Evolutionary conservation across 2,888 invertebrate genomes (phyloP).

Genomic region (Scaptomyza tumidula): DNA sequence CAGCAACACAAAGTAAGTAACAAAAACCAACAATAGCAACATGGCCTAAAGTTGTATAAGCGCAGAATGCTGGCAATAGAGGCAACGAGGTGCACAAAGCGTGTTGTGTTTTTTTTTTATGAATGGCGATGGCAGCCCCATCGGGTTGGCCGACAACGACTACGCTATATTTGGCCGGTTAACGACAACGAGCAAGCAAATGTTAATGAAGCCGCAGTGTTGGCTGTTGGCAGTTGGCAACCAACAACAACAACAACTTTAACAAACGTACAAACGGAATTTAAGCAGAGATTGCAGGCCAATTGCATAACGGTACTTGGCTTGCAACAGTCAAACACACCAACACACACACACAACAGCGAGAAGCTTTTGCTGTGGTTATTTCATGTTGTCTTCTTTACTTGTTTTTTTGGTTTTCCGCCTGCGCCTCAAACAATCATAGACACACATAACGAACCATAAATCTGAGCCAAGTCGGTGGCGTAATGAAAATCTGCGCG

Average conservation of each 20-base stretch:
- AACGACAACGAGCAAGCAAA: conserved; percentile 52
- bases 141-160: conserved; percentile 40
- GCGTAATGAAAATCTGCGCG: conserved; percentile 29
- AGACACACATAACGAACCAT: conserved; percentile 47
- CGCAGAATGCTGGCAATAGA: conserved; percentile 22
- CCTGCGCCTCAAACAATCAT: conserved; percentile 57
- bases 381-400: conserved; percentile 44
- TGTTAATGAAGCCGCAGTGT: conserved; percentile 43
- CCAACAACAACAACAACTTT: conserved; percentile 53
- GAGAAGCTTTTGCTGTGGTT: conserved; percentile 33
- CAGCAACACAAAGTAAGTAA: conserved; percentile 5
- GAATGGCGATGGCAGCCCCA: conserved; percentile 71
- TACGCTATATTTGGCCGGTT: conserved; percentile 31
- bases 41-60: conserved; percentile 57
- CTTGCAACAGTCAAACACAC: conserved; percentile 48
- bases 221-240: conserved; percentile 67
- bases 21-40: conserved; percentile 13
- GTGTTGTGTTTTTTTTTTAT: conserved; percentile 47
- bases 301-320: conserved; percentile 72
- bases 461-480: conserved; percentile 43
- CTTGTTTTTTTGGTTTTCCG: conserved; percentile 51
- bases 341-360: conserved; percentile 12
- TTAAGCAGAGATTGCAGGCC: conserved; percentile 66
- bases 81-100: conserved; percentile 17
- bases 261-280: conserved; percentile 45